Evolutionary conservation across 53 echinoderm and acorn worm species (phyloP).

Genomic region (Zoroaster sp.): DNA sequence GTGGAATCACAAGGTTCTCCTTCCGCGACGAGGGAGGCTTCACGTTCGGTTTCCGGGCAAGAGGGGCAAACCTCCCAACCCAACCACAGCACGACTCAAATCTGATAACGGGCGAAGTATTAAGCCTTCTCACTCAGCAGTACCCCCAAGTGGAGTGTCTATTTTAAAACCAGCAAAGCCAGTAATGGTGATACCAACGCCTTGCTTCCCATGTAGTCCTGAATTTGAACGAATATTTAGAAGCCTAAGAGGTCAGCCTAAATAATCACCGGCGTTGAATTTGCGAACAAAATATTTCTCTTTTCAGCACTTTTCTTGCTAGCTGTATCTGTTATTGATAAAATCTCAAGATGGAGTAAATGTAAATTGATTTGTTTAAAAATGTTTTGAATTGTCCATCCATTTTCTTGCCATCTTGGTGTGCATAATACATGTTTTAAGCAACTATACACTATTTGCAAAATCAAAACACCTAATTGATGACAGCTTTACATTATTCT

Average conservation of each 20-base stretch:
- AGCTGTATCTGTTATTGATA: too few relatives aligned
- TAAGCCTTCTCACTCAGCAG: background rate
- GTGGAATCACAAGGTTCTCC: background rate
- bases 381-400: background rate
- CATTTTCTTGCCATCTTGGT: background rate
- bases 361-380: too few relatives aligned
- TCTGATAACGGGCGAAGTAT: background rate
- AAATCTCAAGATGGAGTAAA: too few relatives aligned
- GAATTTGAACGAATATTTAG: conserved; percentile 31
- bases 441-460: background rate
- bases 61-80: background rate
- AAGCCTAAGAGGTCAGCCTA: conserved; percentile 8
- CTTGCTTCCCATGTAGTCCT: conserved; percentile 42
- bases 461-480: too few relatives aligned
- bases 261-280: background rate
- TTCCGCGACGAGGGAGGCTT: conserved; percentile 12
- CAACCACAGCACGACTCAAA: background rate
- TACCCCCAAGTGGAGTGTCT: background rate
- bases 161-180: conserved; percentile 13
- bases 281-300: background rate
- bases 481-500: too few relatives aligned
- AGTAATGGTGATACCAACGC: conserved; percentile 38
- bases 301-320: background rate
- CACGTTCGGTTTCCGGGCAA: background rate
- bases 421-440: background rate